Conservation (phyloP, 1,140 invertebrate species). For the Armadillidium nasatum region DNA sequence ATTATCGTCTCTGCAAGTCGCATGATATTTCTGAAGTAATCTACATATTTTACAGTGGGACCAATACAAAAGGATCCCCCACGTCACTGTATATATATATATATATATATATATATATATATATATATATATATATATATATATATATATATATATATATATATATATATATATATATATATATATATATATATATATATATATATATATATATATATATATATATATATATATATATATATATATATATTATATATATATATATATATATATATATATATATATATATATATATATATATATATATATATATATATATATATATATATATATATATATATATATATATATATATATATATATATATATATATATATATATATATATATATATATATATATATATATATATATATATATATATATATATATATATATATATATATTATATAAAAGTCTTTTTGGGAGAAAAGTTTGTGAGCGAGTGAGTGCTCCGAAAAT, state of each 20-base stretch:
- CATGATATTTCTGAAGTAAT: too few species aligned
- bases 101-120: too few species aligned
- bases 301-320: slow-evolving; percentile 2
- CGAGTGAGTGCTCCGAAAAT: background rate
- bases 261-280: slow-evolving; percentile 6
- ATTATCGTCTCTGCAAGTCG: too few species aligned
- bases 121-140: too few species aligned
- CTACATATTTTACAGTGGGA: too few species aligned
- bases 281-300: slow-evolving; percentile 6
- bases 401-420: background rate
- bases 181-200: background rate
- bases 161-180: slow-evolving; percentile 14
- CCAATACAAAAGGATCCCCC: too few species aligned
- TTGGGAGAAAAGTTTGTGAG: background rate
- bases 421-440: too few species aligned
- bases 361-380: background rate
- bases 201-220: background rate
- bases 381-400: slow-evolving; percentile 3
- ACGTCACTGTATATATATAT: too few species aligned
- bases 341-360: background rate
- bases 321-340: background rate
- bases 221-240: background rate
- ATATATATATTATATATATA: slow-evolving; percentile 14
- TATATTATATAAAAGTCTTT: background rate
- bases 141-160: background rate